Percentiles rank a stretch among this genome's conserved stretches.
Evolutionary conservation across 2,888 invertebrate genomes (phyloP).

Genomic region (Baccha elongata): DNA sequence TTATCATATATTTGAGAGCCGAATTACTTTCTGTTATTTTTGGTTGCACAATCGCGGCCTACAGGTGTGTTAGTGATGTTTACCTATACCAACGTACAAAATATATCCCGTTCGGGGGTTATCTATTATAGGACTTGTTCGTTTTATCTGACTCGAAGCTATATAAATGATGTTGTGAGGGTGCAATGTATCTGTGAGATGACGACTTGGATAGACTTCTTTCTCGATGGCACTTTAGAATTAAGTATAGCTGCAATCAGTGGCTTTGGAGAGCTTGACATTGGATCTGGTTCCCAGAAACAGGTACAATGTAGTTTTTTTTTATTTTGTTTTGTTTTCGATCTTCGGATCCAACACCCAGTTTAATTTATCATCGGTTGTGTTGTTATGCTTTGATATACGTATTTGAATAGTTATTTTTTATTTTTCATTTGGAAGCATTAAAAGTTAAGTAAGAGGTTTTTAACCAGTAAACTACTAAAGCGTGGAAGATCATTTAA

Average conservation of each 20-base stretch:
- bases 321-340: constrained; percentile 26
- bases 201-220: constrained; percentile 11
- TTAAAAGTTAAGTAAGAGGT: constrained; percentile 41
- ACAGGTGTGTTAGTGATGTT: constrained; percentile 5
- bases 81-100: background rate
- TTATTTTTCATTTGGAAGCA: constrained; percentile 15
- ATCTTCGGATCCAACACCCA: constrained; percentile 29
- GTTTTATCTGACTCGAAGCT: constrained; percentile 30
- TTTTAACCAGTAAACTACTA: constrained; percentile 48
- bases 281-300: constrained; percentile 45
- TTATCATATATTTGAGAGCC: constrained; percentile 67
- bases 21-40: constrained; percentile 66
- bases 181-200: constrained; percentile 20
- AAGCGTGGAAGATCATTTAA: constrained; percentile 62
- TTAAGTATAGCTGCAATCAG: constrained; percentile 42
- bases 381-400: constrained; percentile 45
- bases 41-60: constrained; percentile 49
- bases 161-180: constrained; percentile 20
- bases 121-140: constrained; percentile 45
- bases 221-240: constrained; percentile 17
- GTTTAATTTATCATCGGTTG: constrained; percentile 62
- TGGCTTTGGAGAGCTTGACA: constrained; percentile 58
- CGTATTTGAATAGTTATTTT: constrained; percentile 42
- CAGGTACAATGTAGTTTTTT: constrained; percentile 10
- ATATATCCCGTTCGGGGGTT: constrained; percentile 10